Base-by-base conservation (phyloP, 2,797 vertebrate genomes). In the Brachyalestes nurse region DNA sequence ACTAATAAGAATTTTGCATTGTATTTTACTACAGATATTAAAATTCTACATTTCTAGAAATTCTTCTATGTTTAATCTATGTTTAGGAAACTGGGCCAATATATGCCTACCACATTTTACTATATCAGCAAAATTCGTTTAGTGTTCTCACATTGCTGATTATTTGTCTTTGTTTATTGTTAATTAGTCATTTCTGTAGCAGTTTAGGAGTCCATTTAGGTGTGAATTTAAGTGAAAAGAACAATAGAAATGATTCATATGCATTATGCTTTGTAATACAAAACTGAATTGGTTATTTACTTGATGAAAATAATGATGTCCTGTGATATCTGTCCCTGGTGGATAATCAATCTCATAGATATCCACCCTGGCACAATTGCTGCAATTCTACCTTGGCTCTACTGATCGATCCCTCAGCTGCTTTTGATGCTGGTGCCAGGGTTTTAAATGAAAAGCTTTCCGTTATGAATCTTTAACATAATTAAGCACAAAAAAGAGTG, bases 281-380 rank as follows among this genome's bases (percentile, higher is more conserved):
- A 38, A 19, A 10, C 40, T 42, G 19, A n/a, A 67, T 19, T 45
- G 65, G 8, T 45, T 34, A 38, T 19, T 38, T 67, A 45, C 40
- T 45, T 67, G 28, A 57, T 64, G 57, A 53, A 70, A 45, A 70
- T 60, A 28, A 28, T 28, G 55, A 12, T 67, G 21, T 65, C 13
- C 17, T 21, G 19, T 67, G 65, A 67, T 19, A 66, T 21, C 38
- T 42, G 19, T 67, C 38, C 12, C 38, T 10, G 19, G 65, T 4
- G 40, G 2, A 45, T n/a, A 67, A 67, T 67, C 40, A n/a, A n/a
- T 17, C 65, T 42, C 42, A 67, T 40, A 67, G 38, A 45, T 45
- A 28, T 28, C 42, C 17, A 17, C 40, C 19, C 40, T n/a, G 38
- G n/a, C 10, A 21, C 38, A 67, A 45, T 67, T 45, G 65, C 3